Base-by-base conservation (phyloP, 2,888 invertebrate genomes). In the Leucozona laternaria region DNA sequence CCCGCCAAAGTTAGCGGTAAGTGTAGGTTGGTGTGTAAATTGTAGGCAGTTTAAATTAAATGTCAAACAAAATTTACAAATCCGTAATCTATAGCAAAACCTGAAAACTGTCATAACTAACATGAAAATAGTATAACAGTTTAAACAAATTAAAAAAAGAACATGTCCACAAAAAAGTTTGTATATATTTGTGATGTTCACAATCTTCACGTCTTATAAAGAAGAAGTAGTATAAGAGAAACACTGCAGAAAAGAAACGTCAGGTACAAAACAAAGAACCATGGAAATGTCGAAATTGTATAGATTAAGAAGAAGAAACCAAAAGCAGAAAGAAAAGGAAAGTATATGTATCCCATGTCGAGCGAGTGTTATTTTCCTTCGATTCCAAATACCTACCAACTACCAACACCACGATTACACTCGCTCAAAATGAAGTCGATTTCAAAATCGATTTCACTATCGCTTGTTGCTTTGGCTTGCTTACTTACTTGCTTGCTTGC, bases 401-500 rank as follows among this genome's bases (percentile, higher is more conserved):
- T 28, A 28, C 31, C 71, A 72, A 77, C 60, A 68, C 71, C 71
- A 75, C 79, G 84, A 71, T 79, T 84, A 53, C 64, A 79, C 57
- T 75, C 60, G 58, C 50, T 40, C 43, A 20, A 45, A 84, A 79
- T 31, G 78, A 77, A 80, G 84, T 85, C 50, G 80, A 85, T 85
- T 85, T 85, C 77, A 85, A 85, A 80, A 85, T 85, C 84, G 84
- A 85, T 85, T 85, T 85, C 84, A 85, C 84, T 85, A 85, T 85
- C 84, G 80, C 80, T 85, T 84, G 76, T 76, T 84, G 75, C 75
- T 76, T 40, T 60, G 22, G 62, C 62, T 50, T 11, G 22, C n/a
- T 15, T 25, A 15, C 43, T 17, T 20, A 20, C 25, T 70, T 70
- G 50, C 34, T 31, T 31, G 11, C 40, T 31, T 20, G 13, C 31